Evolutionary conservation across 2,113 vertebrate species (phyloP).

Genomic region (Clarias magur): DNA sequence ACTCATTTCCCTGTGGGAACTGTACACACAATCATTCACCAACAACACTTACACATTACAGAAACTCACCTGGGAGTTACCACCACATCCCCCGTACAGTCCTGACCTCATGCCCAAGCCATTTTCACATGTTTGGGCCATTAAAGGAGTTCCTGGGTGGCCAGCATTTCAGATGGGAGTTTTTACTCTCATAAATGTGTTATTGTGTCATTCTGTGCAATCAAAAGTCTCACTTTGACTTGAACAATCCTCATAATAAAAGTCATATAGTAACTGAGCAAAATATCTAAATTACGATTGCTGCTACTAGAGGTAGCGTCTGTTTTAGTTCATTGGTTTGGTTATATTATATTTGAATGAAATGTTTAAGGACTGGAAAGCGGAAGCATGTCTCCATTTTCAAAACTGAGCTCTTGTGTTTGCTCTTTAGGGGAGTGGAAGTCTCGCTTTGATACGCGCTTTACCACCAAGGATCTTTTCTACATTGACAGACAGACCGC

Average conservation of each 20-base stretch:
- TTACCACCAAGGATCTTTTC: conserved; percentile 77
- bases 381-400: not conserved
- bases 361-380: not conserved
- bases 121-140: too few species aligned
- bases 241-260: not conserved
- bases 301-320: not conserved
- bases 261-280: not conserved
- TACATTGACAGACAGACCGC: conserved; percentile 73
- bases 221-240: too few species aligned
- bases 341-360: not conserved
- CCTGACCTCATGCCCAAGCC: too few species aligned
- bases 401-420: not conserved
- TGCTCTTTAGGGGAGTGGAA: conserved; percentile 81
- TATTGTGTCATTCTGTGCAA: too few species aligned
- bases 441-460: conserved; percentile 80
- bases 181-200: too few species aligned
- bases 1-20: too few species aligned
- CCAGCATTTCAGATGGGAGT: too few species aligned
- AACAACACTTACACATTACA: too few species aligned
- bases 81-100: too few species aligned
- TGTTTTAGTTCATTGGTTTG: not conserved
- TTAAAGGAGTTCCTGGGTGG: too few species aligned
- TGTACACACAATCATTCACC: too few species aligned
- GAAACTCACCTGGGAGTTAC: too few species aligned
- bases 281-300: not conserved